Evolutionary conservation across 2,888 invertebrate genomes (phyloP).

Genomic region (Stenodera caucasica): DNA sequence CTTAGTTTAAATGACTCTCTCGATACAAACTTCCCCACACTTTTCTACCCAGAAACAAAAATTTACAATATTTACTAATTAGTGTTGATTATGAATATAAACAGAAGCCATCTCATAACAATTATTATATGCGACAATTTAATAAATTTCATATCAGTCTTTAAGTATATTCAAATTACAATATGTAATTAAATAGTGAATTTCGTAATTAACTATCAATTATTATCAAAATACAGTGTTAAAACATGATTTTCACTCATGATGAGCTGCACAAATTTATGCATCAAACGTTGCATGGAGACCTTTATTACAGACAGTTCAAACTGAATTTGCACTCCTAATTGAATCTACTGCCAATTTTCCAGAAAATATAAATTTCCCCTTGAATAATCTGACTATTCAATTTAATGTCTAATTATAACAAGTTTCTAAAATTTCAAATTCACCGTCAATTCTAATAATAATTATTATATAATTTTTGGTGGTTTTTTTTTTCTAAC

Average conservation of each 20-base stretch:
- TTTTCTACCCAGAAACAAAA: conserved; percentile 12
- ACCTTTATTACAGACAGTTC: conserved; percentile 1
- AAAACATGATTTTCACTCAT: not conserved
- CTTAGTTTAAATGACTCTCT: conserved; percentile 22
- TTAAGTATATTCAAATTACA: not conserved
- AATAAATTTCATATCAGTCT: too few relatives aligned
- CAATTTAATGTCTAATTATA: not conserved
- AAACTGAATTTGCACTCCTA: not conserved
- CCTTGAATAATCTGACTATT: not conserved
- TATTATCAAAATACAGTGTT: not conserved
- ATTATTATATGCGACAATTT: too few relatives aligned
- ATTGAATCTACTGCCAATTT: not conserved
- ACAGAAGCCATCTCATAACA: too few relatives aligned
- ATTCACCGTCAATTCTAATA: conserved; percentile 9
- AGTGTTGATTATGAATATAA: not conserved
- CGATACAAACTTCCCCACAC: conserved; percentile 21
- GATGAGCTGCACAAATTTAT: not conserved
- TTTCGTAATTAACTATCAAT: not conserved
- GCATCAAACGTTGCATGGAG: not conserved
- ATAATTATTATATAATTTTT: conserved; percentile 4
- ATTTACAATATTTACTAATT: conserved; percentile 1
- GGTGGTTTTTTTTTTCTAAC: conserved; percentile 15
- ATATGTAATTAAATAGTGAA: not conserved
- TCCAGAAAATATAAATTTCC: conserved; percentile 7
- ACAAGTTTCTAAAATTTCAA: not conserved